A percentile compares a stretch with the other conserved stretches of the same genome.
phyloP scores from a whole-genome alignment of 23 tunicate species.

The Pegea sp. region DNA sequence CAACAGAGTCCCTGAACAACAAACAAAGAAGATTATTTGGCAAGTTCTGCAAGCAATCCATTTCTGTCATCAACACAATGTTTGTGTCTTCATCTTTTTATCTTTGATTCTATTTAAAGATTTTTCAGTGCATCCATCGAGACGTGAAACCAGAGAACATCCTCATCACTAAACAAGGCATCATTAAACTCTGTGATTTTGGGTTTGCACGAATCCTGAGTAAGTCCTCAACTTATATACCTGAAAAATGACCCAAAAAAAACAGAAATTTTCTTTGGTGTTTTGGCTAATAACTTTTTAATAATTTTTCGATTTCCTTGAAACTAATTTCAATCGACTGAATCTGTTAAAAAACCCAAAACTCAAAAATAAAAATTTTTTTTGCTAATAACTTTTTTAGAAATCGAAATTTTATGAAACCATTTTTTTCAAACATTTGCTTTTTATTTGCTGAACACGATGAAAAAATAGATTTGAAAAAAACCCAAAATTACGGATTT shows the following conservation, averaged over 20 bases:
- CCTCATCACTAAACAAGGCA: constrained; percentile 85
- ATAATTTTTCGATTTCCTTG: too few relatives aligned
- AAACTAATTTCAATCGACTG: too few relatives aligned
- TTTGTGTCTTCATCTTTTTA: constrained; percentile 5
- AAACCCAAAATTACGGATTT: too few relatives aligned
- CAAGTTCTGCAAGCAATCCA: constrained; percentile 96
- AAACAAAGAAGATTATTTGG: constrained; percentile 82
- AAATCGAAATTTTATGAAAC: background rate
- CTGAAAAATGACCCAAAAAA: too few relatives aligned
- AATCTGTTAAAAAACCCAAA: too few relatives aligned
- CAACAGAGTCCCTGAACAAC: constrained; percentile 88
- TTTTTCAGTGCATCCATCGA: constrained; percentile 82
- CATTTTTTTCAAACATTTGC: too few relatives aligned
- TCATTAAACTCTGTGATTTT: constrained; percentile 87
- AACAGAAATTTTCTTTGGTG: too few relatives aligned
- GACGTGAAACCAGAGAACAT: constrained; percentile 98
- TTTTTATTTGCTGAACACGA: too few relatives aligned
- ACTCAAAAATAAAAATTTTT: background rate
- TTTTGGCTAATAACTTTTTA: too few relatives aligned
- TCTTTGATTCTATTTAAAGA: background rate
- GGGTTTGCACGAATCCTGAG: constrained; percentile 96
- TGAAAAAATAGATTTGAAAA: too few relatives aligned
- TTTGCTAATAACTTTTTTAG: background rate
- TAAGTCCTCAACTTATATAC: too few relatives aligned
- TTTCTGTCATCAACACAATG: constrained; percentile 96